phyloP scores from a whole-genome alignment of 2,797 vertebrate genomes.

The Pangasius macronema region DNA sequence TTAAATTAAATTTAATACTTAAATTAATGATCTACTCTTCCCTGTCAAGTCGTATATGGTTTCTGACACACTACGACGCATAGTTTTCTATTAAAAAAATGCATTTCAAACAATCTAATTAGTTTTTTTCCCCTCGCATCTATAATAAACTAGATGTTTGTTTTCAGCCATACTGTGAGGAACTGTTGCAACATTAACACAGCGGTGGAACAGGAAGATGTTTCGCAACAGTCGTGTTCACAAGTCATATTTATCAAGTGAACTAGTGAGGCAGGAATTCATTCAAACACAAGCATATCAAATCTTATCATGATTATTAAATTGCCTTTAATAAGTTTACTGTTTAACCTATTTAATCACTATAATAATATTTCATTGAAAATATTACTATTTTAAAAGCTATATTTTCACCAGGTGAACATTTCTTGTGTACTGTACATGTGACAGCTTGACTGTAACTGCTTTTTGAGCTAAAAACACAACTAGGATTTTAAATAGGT shows the following conservation, averaged over 20 bases:
- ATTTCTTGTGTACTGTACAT: background rate
- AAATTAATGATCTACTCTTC: background rate
- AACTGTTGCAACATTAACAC: background rate
- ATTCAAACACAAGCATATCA: background rate
- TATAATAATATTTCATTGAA: background rate
- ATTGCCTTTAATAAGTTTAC: background rate
- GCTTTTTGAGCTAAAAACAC: background rate
- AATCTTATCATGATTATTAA: background rate
- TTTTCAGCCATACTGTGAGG: background rate
- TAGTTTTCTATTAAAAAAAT: background rate
- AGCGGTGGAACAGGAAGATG: background rate
- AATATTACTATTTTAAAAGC: background rate
- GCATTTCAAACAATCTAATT: background rate
- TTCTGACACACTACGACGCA: background rate
- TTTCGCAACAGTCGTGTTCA: background rate
- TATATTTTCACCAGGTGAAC: background rate
- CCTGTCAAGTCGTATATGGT: background rate
- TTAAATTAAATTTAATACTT: too few relatives aligned
- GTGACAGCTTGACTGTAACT: background rate
- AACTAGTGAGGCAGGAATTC: background rate
- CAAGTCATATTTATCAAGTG: background rate
- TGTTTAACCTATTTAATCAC: too few relatives aligned
- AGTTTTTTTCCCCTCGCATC: too few relatives aligned
- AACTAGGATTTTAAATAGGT: background rate
- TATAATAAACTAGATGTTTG: background rate